Conservation (phyloP, 2,797 vertebrate species). For the Darevskia nairensis region DNA sequence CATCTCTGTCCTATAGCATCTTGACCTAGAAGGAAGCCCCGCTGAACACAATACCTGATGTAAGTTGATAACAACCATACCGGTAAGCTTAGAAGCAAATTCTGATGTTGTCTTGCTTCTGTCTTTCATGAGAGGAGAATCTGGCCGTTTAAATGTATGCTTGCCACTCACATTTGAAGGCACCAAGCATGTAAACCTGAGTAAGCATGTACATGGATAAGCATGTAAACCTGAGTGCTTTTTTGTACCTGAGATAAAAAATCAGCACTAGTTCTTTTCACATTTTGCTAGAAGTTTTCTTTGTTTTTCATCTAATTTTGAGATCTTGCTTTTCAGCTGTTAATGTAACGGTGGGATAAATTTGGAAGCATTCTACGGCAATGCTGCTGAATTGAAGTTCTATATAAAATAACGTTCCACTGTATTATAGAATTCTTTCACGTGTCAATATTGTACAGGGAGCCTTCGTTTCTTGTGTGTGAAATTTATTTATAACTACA, state of each 20-base stretch:
- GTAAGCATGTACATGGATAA: too few species aligned
- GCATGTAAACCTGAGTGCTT: too few species aligned
- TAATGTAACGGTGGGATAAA: not conserved
- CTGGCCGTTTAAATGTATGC: not conserved
- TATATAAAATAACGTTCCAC: not conserved
- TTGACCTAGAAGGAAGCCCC: not conserved
- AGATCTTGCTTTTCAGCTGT: not conserved
- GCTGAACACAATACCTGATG: not conserved
- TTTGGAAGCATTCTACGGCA: not conserved
- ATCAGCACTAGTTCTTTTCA: not conserved
- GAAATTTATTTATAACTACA: not conserved
- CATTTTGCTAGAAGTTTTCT: not conserved
- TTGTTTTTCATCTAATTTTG: not conserved
- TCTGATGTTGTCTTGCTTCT: too few species aligned
- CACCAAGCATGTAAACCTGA: not conserved
- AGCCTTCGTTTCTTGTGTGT: slow-evolving; percentile 7
- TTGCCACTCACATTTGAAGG: not conserved
- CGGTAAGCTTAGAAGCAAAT: too few species aligned
- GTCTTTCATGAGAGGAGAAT: too few species aligned
- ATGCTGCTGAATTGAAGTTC: not conserved
- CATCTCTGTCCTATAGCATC: not conserved
- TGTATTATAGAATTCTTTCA: slow-evolving; percentile 3
- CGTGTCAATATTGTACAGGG: not conserved
- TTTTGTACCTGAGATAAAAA: too few species aligned
- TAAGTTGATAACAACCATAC: too few species aligned